Evolutionary conservation across 2,888 invertebrate species (phyloP), one percentile per base, ranked within the genome.

Genomic region (Philonicus albiceps): DNA sequence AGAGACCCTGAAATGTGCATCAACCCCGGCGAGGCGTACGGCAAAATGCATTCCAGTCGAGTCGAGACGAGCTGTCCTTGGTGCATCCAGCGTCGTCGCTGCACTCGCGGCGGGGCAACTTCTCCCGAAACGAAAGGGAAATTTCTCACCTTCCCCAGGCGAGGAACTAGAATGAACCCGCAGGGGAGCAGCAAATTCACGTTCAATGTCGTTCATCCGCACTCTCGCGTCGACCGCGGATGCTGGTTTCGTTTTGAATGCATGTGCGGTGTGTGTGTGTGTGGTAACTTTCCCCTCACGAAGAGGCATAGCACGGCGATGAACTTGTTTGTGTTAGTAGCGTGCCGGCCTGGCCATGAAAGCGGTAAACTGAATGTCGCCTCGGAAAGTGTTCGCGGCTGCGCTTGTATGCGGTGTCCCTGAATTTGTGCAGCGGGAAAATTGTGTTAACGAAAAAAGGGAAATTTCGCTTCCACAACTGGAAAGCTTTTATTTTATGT

Each of bases 361-460:
- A 80, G 49, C 5, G 2, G 2, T 37, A 55, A 19, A 64, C 55
- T 19, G 22, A 43, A 43, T 78, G 83, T 31, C 37, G 37, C 31
- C 19, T 49, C 40, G 72, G 43, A 75, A 27, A 27, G 37, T 22
- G 53, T 37, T n/a, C 31, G 78, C 73, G 40, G 16, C 73, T 86
- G 86, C 86, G 85, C 84, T 1, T n/a, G 53, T 3, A 2, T n/a
- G 11, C 19, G 37, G 72, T 83, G 86, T 74, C 85, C 85, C 72
- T 86, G 86, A 85, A 83, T 84, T 64, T 19, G 11, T 43, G 31
- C 37, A 31, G 16, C 74, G 30, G 87, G 75, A 75, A 87, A 72
- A 85, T 73, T 64, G 74, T 86, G 85, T 37, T 76, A 85, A 73
- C 49, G 83, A 87, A 87, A 87, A 87, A 87, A 83, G 85, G 87